Evolutionary conservation across 2,113 vertebrate genomes (phyloP), one percentile per base, ranked within the genome.

Genomic region (Lucifuga dentata): DNA sequence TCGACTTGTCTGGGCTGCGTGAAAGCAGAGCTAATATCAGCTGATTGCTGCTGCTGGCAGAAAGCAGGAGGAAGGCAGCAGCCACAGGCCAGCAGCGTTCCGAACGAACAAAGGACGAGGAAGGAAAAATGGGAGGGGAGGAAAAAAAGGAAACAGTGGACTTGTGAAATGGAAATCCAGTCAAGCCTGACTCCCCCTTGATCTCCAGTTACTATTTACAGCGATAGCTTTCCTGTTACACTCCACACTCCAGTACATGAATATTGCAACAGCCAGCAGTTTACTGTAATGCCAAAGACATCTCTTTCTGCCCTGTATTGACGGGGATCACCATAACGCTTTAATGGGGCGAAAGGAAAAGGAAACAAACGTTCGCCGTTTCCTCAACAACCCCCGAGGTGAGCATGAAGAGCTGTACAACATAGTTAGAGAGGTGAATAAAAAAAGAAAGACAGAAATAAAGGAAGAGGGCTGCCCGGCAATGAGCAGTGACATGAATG

Each of bases 201-300:
- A 32, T 80, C 67, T 83, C 17, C 11, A 17, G 67, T 86, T 83
- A 63, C 81, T 85, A 78, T 88, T 84, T 78, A 78, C 55, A 87
- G 46, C n/a, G 9, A 50, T 44, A 44, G 33, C 40, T 57, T 76
- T 81, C 66, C 52, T 74, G 60, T 66, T 67, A 75, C 57, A 51
- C 53, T 74, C 59, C 33, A 74, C 46, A 41, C 67, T 64, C 52
- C 15, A 49, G 40, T 0, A 44, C 60, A 86, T 90, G 77, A 83
- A 88, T 89, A 87, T 80, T 86, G 77, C 65, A 88, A 74, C 65
- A 84, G 60, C 71, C 52, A 51, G 58, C 55, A 74, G 68, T 86
- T 86, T 85, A 81, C 83, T 71, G 76, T 89, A 88, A 86, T 62
- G 68, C 62, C 38, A 3, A 49, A 79, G 73, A 81, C 51, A 76